Percentiles rank a stretch among this genome's conserved stretches.
These are phyloP conservation scores for Drosophila nigricruria DNA, from an alignment of 2,888 invertebrate species.

Conservation along the genomic window DNA sequence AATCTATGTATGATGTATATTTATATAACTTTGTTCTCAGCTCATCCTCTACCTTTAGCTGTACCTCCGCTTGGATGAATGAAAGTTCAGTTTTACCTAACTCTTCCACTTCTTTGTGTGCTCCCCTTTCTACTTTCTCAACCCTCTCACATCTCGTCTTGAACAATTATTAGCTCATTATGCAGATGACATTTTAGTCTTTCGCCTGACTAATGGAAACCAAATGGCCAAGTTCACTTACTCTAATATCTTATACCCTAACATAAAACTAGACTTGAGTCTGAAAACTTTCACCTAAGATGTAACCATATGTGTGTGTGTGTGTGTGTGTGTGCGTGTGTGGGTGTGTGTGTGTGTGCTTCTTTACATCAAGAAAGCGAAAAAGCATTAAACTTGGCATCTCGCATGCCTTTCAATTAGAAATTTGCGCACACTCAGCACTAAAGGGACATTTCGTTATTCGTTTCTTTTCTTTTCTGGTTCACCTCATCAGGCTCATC, in stretches of 20 bases:
- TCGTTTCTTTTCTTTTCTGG: background rate
- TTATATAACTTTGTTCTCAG: too few species aligned
- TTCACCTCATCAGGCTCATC: conserved; percentile 32
- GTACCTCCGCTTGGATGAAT: background rate
- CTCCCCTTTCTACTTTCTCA: background rate
- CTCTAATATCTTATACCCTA: conserved; percentile 2
- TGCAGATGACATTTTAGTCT: conserved; percentile 10
- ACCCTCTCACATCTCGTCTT: background rate
- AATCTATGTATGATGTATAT: too few species aligned
- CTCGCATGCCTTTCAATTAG: conserved; percentile 72
- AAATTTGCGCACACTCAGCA: conserved; percentile 67
- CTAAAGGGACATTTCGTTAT: conserved; percentile 65
- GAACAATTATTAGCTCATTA: conserved; percentile 43
- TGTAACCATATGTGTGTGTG: background rate
- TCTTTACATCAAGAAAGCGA: conserved; percentile 1
- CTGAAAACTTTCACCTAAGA: conserved; percentile 38
- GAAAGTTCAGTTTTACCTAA: background rate
- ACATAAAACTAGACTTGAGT: conserved; percentile 10
- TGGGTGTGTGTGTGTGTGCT: background rate
- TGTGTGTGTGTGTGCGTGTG: background rate
- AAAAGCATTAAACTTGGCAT: conserved; percentile 21
- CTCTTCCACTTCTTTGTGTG: background rate
- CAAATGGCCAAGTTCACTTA: conserved; percentile 43
- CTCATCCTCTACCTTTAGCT: too few species aligned
- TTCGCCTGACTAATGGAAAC: conserved; percentile 46